A percentile compares a stretch with the other conserved stretches of the same genome.
Conservation (phyloP, 37 sponge, comb jelly and placozoan genomes). For the Eunapius fragilis region DNA sequence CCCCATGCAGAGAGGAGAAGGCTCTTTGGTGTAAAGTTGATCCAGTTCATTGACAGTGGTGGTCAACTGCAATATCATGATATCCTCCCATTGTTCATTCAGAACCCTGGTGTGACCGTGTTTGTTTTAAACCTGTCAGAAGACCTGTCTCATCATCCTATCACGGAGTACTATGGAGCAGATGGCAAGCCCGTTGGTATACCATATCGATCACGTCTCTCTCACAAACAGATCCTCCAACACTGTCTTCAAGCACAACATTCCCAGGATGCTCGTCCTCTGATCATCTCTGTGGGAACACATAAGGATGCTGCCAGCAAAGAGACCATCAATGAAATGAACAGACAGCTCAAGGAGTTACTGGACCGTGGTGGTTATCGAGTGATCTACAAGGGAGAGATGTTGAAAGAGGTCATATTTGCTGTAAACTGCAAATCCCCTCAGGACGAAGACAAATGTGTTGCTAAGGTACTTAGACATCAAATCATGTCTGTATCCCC, state of each 20-base stretch:
- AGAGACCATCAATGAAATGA: neutral
- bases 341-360: neutral
- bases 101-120: neutral
- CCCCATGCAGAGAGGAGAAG: neutral
- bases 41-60: constrained; percentile 21
- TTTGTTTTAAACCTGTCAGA: constrained; percentile 13
- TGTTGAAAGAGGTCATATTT: neutral
- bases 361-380: neutral
- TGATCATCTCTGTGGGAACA: constrained; percentile 1
- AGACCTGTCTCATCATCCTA: neutral
- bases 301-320: neutral
- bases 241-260: neutral
- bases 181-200: neutral
- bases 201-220: neutral
- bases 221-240: neutral
- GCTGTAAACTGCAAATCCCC: neutral
- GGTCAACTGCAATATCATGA: constrained; percentile 4
- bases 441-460: neutral
- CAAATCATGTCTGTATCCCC: neutral
- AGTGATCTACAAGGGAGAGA: neutral
- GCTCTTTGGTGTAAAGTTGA: neutral
- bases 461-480: neutral
- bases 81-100: constrained; percentile 5
- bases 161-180: neutral
- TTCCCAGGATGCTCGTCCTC: neutral